A percentile compares a stretch with the other conserved stretches of the same genome.
Conservation (phyloP, 2,888 invertebrate species). For the Hipparchia semele region DNA sequence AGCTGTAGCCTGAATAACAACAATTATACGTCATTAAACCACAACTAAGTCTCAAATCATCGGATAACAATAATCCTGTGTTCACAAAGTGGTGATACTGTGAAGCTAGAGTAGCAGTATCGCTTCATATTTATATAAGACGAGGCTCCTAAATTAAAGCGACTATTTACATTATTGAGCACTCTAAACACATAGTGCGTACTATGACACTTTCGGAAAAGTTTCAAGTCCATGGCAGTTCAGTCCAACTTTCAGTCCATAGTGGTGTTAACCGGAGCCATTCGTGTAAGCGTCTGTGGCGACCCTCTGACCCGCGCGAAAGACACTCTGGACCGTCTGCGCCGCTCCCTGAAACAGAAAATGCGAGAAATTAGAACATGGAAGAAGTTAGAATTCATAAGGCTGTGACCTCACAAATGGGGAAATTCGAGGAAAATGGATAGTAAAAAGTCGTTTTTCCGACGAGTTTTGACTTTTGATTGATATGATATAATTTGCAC, state of each 20-base stretch:
- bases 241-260: conserved; percentile 35
- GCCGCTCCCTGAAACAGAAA: conserved; percentile 86
- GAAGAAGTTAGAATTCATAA: too few species aligned
- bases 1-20: too few species aligned
- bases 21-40: too few species aligned
- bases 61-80: too few species aligned
- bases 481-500: too few species aligned
- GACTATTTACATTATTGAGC: conserved; percentile 67
- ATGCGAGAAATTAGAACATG: background rate
- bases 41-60: too few species aligned
- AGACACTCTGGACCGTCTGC: conserved; percentile 86
- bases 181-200: conserved; percentile 78
- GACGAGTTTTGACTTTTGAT: too few species aligned
- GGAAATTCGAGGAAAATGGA: too few species aligned
- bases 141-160: conserved; percentile 37
- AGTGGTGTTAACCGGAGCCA: conserved; percentile 68
- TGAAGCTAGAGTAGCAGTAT: background rate
- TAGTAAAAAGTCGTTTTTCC: too few species aligned
- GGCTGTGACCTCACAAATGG: too few species aligned
- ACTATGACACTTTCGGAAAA: conserved; percentile 80
- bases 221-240: conserved; percentile 60
- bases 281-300: conserved; percentile 76
- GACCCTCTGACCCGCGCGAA: conserved; percentile 81
- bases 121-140: conserved; percentile 24
- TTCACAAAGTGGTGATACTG: too few species aligned